phyloP scores from a whole-genome alignment of 2,113 vertebrate genomes.

The Xiphias gladius region DNA sequence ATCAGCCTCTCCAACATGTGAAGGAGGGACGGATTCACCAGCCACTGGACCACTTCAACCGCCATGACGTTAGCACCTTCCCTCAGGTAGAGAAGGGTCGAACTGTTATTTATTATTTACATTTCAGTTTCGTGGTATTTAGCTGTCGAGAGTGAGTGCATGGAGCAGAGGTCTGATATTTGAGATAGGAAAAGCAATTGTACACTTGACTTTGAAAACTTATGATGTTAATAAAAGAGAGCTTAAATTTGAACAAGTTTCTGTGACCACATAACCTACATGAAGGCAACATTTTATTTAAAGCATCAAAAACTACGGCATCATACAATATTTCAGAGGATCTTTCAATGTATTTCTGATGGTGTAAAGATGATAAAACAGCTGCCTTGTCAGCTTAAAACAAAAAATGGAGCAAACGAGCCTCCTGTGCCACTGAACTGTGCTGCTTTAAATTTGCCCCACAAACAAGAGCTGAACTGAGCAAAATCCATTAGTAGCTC shows the following conservation, averaged over 20 bases:
- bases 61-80: constrained; percentile 70
- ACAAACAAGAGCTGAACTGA: neutral
- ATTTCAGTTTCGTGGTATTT: too few relatives aligned
- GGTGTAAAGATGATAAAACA: constrained; percentile 3
- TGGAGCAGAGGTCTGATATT: neutral
- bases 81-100: constrained; percentile 82
- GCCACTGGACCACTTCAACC: constrained; percentile 87
- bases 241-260: neutral
- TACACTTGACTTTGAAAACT: neutral
- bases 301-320: neutral
- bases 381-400: neutral
- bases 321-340: neutral
- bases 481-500: neutral
- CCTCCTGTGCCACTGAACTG: neutral
- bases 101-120: neutral
- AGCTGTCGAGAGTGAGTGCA: neutral
- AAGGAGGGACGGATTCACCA: constrained; percentile 77
- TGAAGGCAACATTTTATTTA: neutral
- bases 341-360: neutral
- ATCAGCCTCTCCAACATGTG: constrained; percentile 20
- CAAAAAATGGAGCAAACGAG: neutral
- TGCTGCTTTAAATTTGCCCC: constrained; percentile 1
- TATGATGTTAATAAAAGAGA: neutral
- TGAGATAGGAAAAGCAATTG: neutral
- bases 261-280: neutral